A percentile compares a stretch with the other conserved stretches of the same genome.
These are phyloP conservation scores for Pedicia rivosa DNA, from an alignment of 2,888 invertebrate species.

Conservation along the genomic window DNA sequence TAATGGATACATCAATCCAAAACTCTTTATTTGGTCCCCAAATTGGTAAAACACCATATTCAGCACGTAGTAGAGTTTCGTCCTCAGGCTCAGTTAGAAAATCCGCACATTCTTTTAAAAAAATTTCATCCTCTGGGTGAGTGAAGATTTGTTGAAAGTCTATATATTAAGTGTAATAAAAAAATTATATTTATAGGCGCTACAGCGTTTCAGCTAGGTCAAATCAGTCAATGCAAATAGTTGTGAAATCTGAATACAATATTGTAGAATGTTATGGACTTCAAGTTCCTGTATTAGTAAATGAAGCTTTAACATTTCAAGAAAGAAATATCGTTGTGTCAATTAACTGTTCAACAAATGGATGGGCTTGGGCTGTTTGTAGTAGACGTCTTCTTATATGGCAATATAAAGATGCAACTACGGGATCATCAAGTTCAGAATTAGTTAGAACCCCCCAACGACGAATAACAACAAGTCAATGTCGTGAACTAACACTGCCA, in stretches of 20 bases:
- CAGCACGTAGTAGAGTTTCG: constrained; percentile 17
- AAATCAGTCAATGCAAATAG: constrained; percentile 52
- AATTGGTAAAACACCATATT: constrained; percentile 17
- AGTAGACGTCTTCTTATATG: constrained; percentile 75
- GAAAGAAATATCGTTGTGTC: constrained; percentile 37
- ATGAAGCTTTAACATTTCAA: constrained; percentile 72
- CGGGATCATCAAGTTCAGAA: constrained; percentile 15
- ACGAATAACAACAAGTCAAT: constrained; percentile 38
- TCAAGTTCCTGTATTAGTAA: constrained; percentile 72
- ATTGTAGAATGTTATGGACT: constrained; percentile 66
- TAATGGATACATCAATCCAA: constrained; percentile 21
- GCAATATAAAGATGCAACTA: constrained; percentile 44
- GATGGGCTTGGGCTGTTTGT: constrained; percentile 54
- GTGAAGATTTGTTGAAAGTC: constrained; percentile 1
- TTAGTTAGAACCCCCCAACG: constrained; percentile 30
- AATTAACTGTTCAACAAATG: constrained; percentile 34
- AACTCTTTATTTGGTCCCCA: constrained; percentile 20
- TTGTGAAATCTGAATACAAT: constrained; percentile 57
- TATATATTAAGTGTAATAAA: too few relatives aligned
- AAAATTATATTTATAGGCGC: constrained; percentile 32
- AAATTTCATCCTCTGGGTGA: constrained; percentile 17
- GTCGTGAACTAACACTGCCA: constrained; percentile 73
- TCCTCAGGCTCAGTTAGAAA: constrained; percentile 18
- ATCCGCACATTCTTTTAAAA: constrained; percentile 21
- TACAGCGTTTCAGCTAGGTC: constrained; percentile 43